Evolutionary conservation across 2,113 vertebrate genomes (phyloP), one percentile per base, ranked within the genome.

Genomic region (Hepsetus odoe): DNA sequence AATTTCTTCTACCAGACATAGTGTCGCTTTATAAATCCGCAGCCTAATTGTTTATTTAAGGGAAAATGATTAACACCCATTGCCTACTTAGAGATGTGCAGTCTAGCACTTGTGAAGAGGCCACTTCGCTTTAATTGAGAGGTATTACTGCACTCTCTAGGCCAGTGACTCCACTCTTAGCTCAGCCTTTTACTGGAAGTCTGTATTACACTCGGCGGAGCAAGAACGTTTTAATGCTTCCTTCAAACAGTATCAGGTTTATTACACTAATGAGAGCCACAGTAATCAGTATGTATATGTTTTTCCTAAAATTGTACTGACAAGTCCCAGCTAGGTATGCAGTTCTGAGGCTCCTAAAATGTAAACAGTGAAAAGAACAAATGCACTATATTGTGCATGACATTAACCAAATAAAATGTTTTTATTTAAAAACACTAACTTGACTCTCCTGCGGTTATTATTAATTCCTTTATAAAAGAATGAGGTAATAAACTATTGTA

Each of bases 81-180:
- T 32, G 22, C 68, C 24, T 53, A 40, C 30, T 79, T 79, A n/a
- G 61, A 30, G 33, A 51, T 62, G 18, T 71, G 30, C 68, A 71
- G 20, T 42, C 44, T 24, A n/a, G 44, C 16, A 22, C 35, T 62
- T 38, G 42, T 71, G 32, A 79, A 64, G 56, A 61, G 44, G 51
- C 76, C 76, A 78, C 76, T 71, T 53, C 51, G 44, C 64, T 70
- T 64, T 72, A 72, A 79, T 55, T 79, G 70, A 79, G 59, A 64
- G 35, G 30, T 44, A 55, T 71, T 10, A 30, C 67, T 35, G 30
- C 55, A 38, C 49, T 38, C 51, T 35, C 32, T 24, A 40, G 69
- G 69, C 49, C 69, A 56, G 11, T 65, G 61, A 65, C 61, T 65
- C 44, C 18, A 70, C 53, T 77, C 66, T 32, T 26, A 10, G 62